These are phyloP conservation scores for Saturnia pavonia DNA, from an alignment of 2,888 invertebrate genomes.

Conservation along the genomic window DNA sequence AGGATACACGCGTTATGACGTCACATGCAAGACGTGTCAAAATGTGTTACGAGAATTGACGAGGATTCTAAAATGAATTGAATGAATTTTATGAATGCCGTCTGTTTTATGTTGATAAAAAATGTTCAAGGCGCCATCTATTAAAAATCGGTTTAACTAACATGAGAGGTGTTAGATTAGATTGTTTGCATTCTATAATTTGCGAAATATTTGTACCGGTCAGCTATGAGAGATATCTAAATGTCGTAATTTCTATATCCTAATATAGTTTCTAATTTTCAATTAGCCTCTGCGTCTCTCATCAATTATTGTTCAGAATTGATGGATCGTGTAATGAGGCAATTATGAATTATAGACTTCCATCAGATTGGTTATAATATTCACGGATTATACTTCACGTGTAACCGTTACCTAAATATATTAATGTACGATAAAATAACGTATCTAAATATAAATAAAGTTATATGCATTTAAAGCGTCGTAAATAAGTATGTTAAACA, in stretches of 20 bases:
- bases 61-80: not conserved
- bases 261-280: not conserved
- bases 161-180: no score
- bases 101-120: no score
- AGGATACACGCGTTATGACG: not conserved
- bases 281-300: not conserved
- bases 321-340: not conserved
- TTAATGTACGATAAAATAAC: not conserved
- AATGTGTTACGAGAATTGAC: not conserved
- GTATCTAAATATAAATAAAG: not conserved
- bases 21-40: not conserved
- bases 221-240: not conserved
- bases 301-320: not conserved
- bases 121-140: no score
- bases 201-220: not conserved
- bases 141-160: no score
- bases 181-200: no score
- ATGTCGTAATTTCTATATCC: not conserved
- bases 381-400: not conserved
- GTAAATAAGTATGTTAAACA: not conserved
- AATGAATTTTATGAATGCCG: no score
- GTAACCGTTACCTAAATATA: not conserved
- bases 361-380: no score
- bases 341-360: not conserved
- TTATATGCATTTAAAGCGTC: not conserved